phyloP scores from a whole-genome alignment of 2,113 vertebrate species.

The Spea multiplicata region DNA sequence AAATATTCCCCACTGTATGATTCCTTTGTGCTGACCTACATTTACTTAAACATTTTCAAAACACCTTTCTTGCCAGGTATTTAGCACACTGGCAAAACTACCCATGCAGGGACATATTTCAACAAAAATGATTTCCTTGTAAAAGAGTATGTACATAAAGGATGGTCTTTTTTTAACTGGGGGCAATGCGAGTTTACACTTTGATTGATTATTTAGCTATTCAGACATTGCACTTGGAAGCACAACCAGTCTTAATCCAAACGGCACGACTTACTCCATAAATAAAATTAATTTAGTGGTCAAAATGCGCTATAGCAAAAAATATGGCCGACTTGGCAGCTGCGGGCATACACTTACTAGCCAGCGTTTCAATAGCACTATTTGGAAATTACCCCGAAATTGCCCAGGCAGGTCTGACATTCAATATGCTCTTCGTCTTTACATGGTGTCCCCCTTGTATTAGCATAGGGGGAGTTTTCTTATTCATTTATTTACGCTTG shows the following conservation, averaged over 20 bases:
- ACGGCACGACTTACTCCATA: not conserved
- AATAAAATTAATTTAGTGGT: not conserved
- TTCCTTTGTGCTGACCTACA: constrained; percentile 62
- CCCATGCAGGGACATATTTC: constrained; percentile 36
- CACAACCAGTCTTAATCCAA: constrained; percentile 18
- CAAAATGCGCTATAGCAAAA: too few relatives aligned
- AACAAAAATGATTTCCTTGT: constrained; percentile 27
- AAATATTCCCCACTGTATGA: constrained; percentile 64
- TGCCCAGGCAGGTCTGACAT: too few relatives aligned
- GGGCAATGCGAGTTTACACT: constrained; percentile 43
- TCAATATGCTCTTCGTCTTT: too few relatives aligned
- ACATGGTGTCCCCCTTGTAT: too few relatives aligned
- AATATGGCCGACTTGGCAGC: too few relatives aligned
- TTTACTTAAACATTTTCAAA: constrained; percentile 61
- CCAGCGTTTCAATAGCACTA: too few relatives aligned
- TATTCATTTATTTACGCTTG: too few relatives aligned
- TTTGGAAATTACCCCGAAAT: too few relatives aligned
- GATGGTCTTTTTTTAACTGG: constrained; percentile 30
- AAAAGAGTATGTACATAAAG: constrained; percentile 34
- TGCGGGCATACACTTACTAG: too few relatives aligned
- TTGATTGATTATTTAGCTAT: constrained; percentile 14
- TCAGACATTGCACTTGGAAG: constrained; percentile 30
- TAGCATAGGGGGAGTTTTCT: too few relatives aligned
- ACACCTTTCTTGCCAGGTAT: constrained; percentile 52
- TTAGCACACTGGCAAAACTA: constrained; percentile 55